Conservation (phyloP, 2,888 invertebrate species). For the Pseudeuparius sepicola region DNA sequence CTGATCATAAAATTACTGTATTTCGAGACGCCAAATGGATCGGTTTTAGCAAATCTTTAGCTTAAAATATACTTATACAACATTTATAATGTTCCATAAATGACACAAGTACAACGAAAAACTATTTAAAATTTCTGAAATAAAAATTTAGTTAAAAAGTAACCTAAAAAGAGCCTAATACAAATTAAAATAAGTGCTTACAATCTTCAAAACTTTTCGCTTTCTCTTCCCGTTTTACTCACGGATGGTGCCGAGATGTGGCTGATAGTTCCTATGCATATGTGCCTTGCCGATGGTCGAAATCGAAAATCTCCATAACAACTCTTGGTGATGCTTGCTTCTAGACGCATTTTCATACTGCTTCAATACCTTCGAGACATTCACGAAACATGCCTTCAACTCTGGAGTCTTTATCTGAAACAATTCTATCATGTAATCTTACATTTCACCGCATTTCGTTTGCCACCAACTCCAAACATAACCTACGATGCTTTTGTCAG, state of each 20-base stretch:
- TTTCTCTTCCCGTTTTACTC: slow-evolving; percentile 18
- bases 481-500: no score
- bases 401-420: slow-evolving; percentile 41
- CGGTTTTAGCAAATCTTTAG: no score
- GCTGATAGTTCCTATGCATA: slow-evolving; percentile 18
- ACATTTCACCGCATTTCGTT: no score
- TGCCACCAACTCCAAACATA: no score
- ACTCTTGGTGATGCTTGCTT: slow-evolving; percentile 58
- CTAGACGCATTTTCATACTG: slow-evolving; percentile 64
- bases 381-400: slow-evolving; percentile 50
- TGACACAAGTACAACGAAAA: no score
- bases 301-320: slow-evolving; percentile 68
- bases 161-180: background rate
- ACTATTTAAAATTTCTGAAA: background rate
- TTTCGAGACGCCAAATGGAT: no score
- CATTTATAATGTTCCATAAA: no score
- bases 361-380: slow-evolving; percentile 53
- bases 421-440: no score
- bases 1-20: no score
- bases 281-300: slow-evolving; percentile 45
- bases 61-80: no score
- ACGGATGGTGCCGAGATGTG: slow-evolving; percentile 22
- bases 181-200: slow-evolving; percentile 13
- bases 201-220: slow-evolving; percentile 7
- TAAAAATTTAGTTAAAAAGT: background rate